Evolutionary conservation across 2,797 vertebrate genomes (phyloP).

Genomic region (Thalassophryne amazonica): DNA sequence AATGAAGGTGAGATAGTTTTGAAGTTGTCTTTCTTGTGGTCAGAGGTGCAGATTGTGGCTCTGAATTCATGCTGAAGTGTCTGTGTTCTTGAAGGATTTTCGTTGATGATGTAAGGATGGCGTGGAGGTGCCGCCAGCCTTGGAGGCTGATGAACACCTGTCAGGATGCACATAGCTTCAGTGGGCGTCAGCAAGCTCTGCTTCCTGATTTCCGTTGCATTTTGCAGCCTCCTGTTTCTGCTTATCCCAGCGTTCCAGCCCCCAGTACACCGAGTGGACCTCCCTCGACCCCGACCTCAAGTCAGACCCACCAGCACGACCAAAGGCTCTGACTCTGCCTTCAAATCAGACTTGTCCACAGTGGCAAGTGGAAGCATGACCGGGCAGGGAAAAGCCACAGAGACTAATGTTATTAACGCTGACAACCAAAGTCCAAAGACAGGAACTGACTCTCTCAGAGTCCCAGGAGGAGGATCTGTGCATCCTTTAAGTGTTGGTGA

Average conservation of each 20-base stretch:
- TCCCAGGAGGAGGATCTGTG: neutral
- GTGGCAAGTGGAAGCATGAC: constrained; percentile 3
- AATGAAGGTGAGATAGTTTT: no score
- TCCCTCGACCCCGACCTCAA: constrained; percentile 67
- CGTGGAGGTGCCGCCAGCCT: constrained; percentile 59
- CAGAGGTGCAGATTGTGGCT: no score
- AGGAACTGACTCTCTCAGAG: neutral
- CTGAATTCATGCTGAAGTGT: neutral
- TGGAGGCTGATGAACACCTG: constrained; percentile 72
- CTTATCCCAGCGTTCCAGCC: constrained; percentile 78
- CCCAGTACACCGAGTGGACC: constrained; percentile 45
- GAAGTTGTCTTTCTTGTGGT: no score
- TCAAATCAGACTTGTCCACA: neutral
- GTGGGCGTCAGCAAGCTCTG: constrained; percentile 81
- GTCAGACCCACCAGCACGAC: constrained; percentile 21
- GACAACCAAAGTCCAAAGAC: neutral
- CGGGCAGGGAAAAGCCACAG: neutral
- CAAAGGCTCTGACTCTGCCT: neutral
- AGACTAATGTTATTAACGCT: neutral
- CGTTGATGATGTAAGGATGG: constrained; percentile 62
- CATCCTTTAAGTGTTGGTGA: neutral
- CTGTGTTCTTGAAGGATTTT: constrained; percentile 34
- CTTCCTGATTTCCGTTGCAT: constrained; percentile 83
- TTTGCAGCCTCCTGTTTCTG: constrained; percentile 84
- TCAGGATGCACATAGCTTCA: constrained; percentile 82